phyloP scores from a whole-genome alignment of 2,797 vertebrate species.

The Paratrypauchen microcephalus region DNA sequence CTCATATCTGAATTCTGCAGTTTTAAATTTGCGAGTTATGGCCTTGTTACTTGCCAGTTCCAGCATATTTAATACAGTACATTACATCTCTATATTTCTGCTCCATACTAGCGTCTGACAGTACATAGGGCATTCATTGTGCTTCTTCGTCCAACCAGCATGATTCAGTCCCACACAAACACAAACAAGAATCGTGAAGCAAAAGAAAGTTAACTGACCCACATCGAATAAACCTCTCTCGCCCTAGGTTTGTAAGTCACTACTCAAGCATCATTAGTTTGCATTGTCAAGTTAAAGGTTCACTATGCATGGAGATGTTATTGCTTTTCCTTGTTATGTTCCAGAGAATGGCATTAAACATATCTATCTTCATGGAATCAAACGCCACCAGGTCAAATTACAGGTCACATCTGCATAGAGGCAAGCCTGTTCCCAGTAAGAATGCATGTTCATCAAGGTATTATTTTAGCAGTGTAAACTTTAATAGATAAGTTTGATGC shows the following conservation, averaged over 20 bases:
- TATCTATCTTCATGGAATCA: too few relatives aligned
- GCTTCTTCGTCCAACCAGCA: slow-evolving; percentile 25
- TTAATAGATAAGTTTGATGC: too few relatives aligned
- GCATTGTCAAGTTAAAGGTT: slow-evolving; percentile 7
- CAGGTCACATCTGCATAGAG: too few relatives aligned
- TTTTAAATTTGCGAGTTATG: not conserved
- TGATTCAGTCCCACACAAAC: slow-evolving; percentile 19
- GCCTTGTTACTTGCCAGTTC: not conserved
- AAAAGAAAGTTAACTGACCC: slow-evolving; percentile 41
- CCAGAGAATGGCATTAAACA: too few relatives aligned
- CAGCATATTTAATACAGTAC: too few relatives aligned
- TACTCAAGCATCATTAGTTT: slow-evolving; percentile 39
- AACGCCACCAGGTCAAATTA: too few relatives aligned
- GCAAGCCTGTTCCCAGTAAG: too few relatives aligned
- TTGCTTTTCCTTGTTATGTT: too few relatives aligned
- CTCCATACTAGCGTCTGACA: not conserved
- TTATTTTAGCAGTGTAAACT: too few relatives aligned
- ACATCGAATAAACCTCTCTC: slow-evolving; percentile 35
- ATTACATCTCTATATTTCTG: not conserved
- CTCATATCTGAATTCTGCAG: not conserved
- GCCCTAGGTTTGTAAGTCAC: not conserved
- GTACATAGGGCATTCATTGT: not conserved
- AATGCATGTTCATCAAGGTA: too few relatives aligned
- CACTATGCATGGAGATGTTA: not conserved
- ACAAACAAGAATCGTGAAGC: slow-evolving; percentile 10